Evolutionary conservation across 2,113 vertebrate genomes (phyloP), one percentile per base, ranked within the genome.

Genomic region (Vombatus ursinus): DNA sequence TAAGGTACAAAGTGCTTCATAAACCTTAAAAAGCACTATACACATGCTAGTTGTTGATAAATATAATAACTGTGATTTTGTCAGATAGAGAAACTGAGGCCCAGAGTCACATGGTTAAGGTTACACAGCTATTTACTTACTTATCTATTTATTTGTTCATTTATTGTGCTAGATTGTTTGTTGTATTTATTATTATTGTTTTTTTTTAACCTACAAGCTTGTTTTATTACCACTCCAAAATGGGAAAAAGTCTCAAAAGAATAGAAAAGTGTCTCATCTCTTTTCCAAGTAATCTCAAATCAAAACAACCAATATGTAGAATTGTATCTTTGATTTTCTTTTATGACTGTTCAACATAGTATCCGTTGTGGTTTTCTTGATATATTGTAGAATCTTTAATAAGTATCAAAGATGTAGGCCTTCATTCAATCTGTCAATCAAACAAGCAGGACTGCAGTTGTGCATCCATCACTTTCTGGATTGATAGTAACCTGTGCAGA

Each of bases 381-480:
- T 51, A 51, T 51, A 51, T 12, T 51, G 8, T 9, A 51, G 50
- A 51, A 51, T 51, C 12, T 51, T 51, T 51, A 10, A 51, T 49
- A 51, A 51, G 12, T 51, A 8, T 51, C 50, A 51, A 51, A 51
- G 50, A 51, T 51, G 50, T 51, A 51, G 8, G 8, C 4, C 50
- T 51, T 51, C 50, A 51, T 51, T 51, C 50, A 51, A 51, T 51
- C 50, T 6, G 50, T 51, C 8, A 51, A 51, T 51, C 50, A 99
- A 51, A 99, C 99, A 94, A 99, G 99, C 44, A 99, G 98, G 93
- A 99, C 98, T 31, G 99, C 99, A 61, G 99, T 99, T 95, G 99
- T 99, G 96, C 99, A 99, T 95, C 99, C 99, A 22, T 99, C 99
- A 0, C 99, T 99, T 98, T 99, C 99, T 22, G 99, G 99, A 98